Evolutionary conservation across 2,888 invertebrate species (phyloP), one percentile per base, ranked within the genome.

Genomic region (Perizoma affinitatum): DNA sequence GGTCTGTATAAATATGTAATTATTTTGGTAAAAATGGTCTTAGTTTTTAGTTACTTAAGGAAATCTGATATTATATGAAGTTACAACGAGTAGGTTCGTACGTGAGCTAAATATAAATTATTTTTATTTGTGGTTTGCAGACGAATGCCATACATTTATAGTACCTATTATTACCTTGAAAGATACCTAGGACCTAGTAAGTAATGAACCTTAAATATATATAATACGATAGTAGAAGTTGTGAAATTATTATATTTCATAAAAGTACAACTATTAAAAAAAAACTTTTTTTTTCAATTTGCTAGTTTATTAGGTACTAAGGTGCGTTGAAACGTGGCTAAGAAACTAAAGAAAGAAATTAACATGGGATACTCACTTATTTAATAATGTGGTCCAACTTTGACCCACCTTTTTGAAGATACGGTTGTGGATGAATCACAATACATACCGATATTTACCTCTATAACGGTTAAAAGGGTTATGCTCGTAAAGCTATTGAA

Each of bases 391-490:
- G 33, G 22, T 3, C 10, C 7, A 41, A 11, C 22, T 45, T 38
- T 64, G 56, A 46, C 54, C 45, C 44, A 57, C 54, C 54, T 61
- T 65, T 66, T 66, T 54, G 61, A 63, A 60, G 61, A 58, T 54
- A 60, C 65, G 58, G 66, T 63, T 33, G 60, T 63, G 50, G 43
- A 45, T 67, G 70, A 77, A 65, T 64, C 67, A 74, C 71, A 22
- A 22, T 47, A 54, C 58, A 10, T 42, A 52, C 35, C 58, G 64
- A 69, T 68, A 44, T 66, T 67, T 63, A 60, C 67, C 64, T 72
- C 71, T 66, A 61, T 75, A 79, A 78, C 76, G 74, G 76, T 73
- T 55, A 54, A 56, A 67, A 53, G 68, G 47, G 54, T 58, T 66
- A 51, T 67, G 57, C 68, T 59, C 59, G 46, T 47, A 57, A 60